Conservation (phyloP, 2,113 vertebrate species). For the Neolamprologus longior region DNA sequence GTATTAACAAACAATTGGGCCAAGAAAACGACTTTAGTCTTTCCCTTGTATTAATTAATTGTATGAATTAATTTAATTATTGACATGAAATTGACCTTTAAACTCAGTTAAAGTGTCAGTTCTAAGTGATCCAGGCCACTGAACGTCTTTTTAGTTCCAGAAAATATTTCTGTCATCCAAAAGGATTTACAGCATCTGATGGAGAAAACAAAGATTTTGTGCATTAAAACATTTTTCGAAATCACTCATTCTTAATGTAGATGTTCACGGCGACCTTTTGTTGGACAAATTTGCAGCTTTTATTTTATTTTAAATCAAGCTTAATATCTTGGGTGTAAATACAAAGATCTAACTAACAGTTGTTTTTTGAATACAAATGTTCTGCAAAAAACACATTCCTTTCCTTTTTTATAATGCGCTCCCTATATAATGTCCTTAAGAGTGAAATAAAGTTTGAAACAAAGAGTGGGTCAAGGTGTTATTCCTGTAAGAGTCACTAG, state of each 20-base stretch:
- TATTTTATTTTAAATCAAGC: background rate
- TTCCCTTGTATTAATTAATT: background rate
- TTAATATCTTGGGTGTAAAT: fast-evolving
- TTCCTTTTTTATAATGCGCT: background rate
- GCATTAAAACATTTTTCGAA: fast-evolving
- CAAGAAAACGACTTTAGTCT: background rate
- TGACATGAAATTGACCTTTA: background rate
- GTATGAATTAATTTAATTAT: background rate
- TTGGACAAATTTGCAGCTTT: background rate
- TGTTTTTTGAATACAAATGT: background rate
- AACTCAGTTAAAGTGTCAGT: background rate
- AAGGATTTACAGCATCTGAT: background rate
- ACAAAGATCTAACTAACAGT: background rate
- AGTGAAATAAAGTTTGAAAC: background rate
- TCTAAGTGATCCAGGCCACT: background rate
- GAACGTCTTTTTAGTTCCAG: background rate
- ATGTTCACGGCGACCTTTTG: background rate
- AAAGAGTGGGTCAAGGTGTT: background rate
- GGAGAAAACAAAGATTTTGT: background rate
- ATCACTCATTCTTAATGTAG: background rate
- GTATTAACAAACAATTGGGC: background rate
- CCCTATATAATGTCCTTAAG: background rate
- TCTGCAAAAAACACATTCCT: background rate
- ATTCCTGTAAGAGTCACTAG: background rate
- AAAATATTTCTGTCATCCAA: background rate